These are phyloP conservation scores for Morpho helenor DNA, from an alignment of 2,888 invertebrate species.

Conservation along the genomic window DNA sequence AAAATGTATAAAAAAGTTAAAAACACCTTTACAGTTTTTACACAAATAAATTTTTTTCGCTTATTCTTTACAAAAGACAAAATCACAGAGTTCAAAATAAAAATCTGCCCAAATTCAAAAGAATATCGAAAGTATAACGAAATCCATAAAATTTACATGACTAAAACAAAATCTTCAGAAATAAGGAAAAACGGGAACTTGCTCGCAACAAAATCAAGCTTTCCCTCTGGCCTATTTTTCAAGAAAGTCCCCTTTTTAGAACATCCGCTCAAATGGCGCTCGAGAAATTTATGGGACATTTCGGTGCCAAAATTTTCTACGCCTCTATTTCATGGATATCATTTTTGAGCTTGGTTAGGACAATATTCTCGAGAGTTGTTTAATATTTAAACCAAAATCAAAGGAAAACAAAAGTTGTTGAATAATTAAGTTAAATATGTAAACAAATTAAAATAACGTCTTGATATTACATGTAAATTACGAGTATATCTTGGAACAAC, in stretches of 20 bases:
- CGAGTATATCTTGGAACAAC: no score
- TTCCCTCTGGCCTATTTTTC: constrained; percentile 39
- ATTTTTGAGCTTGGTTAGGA: neutral
- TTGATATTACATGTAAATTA: no score
- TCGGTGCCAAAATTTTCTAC: constrained; percentile 36
- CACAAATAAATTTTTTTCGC: no score
- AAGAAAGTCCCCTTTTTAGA: constrained; percentile 35
- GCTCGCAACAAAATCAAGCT: constrained; percentile 18
- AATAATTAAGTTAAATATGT: no score
- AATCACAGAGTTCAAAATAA: neutral
- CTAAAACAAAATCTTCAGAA: constrained; percentile 19
- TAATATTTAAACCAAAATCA: no score
- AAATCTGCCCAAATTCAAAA: neutral
- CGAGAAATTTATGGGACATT: constrained; percentile 59
- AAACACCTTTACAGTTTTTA: no score
- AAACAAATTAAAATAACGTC: no score
- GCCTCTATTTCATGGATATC: constrained; percentile 31
- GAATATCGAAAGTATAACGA: constrained; percentile 8
- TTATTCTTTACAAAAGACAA: neutral
- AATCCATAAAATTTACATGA: constrained; percentile 27
- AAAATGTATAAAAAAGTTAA: no score
- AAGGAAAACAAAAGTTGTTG: no score
- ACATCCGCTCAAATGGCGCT: constrained; percentile 59
- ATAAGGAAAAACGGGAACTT: constrained; percentile 9
- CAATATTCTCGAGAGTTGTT: no score